These are phyloP conservation scores for Lithophane ornitopus DNA, from an alignment of 2,888 invertebrate genomes.

Conservation along the genomic window DNA sequence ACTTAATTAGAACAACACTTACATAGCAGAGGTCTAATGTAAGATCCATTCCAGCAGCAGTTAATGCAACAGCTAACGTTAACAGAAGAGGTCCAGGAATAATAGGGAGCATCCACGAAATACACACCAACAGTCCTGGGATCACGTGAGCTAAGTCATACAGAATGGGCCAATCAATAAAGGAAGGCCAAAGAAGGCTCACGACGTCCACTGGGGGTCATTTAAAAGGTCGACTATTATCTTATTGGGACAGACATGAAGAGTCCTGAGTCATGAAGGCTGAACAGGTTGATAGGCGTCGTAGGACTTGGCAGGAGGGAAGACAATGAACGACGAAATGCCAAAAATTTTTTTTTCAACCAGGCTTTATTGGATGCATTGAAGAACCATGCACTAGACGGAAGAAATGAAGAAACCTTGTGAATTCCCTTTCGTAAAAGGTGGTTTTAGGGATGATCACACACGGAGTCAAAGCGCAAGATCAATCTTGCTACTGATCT, in stretches of 20 bases:
- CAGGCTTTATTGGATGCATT: too few species aligned
- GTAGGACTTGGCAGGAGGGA: neutral
- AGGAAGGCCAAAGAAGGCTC: neutral
- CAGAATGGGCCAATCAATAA: slow-evolving; percentile 4
- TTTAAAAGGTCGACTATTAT: neutral
- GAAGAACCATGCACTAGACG: too few species aligned
- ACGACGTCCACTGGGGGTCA: neutral
- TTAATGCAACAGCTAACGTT: slow-evolving; percentile 86
- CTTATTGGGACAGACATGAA: neutral
- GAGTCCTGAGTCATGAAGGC: neutral
- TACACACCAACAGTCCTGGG: slow-evolving; percentile 84
- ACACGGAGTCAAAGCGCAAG: too few species aligned
- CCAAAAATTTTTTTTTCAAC: neutral
- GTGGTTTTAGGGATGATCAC: neutral
- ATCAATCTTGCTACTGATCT: too few species aligned
- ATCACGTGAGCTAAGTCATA: slow-evolving; percentile 86
- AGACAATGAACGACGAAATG: neutral
- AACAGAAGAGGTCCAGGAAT: slow-evolving; percentile 82
- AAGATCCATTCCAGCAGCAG: slow-evolving; percentile 91
- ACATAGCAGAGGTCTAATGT: slow-evolving; percentile 91
- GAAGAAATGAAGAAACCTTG: neutral
- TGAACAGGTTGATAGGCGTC: neutral
- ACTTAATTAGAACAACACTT: slow-evolving; percentile 63
- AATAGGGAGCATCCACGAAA: slow-evolving; percentile 77
- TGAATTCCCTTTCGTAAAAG: slow-evolving; percentile 5